These are phyloP conservation scores for Tholera decimalis DNA, from an alignment of 2,888 invertebrate species.

Conservation along the genomic window DNA sequence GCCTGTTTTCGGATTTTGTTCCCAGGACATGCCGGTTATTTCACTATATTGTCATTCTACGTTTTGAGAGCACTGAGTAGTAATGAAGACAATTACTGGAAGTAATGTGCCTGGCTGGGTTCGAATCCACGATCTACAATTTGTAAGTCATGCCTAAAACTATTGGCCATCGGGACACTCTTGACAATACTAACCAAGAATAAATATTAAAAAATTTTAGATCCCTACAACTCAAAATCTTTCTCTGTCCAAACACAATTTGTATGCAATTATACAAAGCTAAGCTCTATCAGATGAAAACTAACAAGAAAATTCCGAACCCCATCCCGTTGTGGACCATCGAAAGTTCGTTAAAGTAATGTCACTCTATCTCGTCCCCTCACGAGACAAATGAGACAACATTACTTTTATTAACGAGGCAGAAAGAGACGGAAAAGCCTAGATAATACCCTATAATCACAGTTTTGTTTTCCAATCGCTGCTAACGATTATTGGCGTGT, in stretches of 20 bases:
- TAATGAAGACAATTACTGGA: too few species aligned
- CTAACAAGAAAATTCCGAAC: conserved; percentile 71
- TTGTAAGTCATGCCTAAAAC: too few species aligned
- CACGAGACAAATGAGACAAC: conserved; percentile 79
- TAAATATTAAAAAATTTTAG: neutral
- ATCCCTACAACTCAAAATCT: conserved; percentile 30
- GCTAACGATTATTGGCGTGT: conserved; percentile 93
- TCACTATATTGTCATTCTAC: too few species aligned
- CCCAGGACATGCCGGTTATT: too few species aligned
- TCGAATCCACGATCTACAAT: too few species aligned
- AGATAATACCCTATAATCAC: conserved; percentile 92
- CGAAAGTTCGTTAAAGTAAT: conserved; percentile 91
- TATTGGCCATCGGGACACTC: too few species aligned
- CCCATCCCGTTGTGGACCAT: conserved; percentile 83
- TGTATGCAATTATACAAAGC: conserved; percentile 66
- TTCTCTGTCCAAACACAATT: conserved; percentile 57
- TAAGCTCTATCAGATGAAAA: conserved; percentile 67
- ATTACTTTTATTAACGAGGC: conserved; percentile 65
- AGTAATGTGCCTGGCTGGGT: too few species aligned
- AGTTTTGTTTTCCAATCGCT: conserved; percentile 93
- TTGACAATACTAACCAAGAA: too few species aligned
- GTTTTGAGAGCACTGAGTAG: too few species aligned
- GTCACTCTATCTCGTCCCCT: conserved; percentile 88
- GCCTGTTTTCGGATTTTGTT: too few species aligned
- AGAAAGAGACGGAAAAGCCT: conserved; percentile 75